Conservation (phyloP, 2,113 vertebrate species). For the Corythornis vintsioides region DNA sequence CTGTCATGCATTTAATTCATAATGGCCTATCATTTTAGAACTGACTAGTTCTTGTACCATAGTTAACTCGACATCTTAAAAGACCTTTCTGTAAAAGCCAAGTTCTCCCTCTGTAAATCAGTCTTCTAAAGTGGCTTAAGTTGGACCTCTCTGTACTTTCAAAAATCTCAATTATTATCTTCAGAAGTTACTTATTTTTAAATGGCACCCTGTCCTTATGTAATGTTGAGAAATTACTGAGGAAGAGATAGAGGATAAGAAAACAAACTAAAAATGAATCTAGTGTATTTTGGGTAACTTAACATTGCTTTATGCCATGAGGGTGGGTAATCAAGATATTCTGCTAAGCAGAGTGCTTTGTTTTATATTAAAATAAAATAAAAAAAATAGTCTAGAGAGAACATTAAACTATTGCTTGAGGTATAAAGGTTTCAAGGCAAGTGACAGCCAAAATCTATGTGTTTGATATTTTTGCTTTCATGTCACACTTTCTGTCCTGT, state of each 20-base stretch:
- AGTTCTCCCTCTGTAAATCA: neutral
- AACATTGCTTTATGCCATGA: neutral
- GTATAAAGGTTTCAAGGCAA: slow-evolving; percentile 29
- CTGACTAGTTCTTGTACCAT: neutral
- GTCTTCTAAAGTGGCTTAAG: neutral
- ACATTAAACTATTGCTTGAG: neutral
- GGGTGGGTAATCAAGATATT: neutral
- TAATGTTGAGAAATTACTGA: slow-evolving; percentile 46
- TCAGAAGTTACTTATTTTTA: neutral
- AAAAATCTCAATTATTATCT: neutral
- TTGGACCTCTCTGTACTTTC: neutral
- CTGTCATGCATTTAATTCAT: neutral
- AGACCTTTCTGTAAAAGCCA: neutral
- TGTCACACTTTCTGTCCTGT: neutral
- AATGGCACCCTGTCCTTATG: neutral
- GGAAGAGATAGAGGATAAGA: slow-evolving; percentile 37
- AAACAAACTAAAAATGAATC: slow-evolving; percentile 43
- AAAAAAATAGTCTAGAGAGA: neutral
- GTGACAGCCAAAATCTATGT: slow-evolving; percentile 10
- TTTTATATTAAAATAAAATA: neutral
- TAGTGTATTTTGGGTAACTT: neutral
- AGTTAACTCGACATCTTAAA: neutral
- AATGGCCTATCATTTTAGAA: neutral
- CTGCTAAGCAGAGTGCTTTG: neutral
- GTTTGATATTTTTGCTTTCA: slow-evolving; percentile 40